phyloP scores from a whole-genome alignment of 2,113 vertebrate genomes.

The Polypterus bichir region DNA sequence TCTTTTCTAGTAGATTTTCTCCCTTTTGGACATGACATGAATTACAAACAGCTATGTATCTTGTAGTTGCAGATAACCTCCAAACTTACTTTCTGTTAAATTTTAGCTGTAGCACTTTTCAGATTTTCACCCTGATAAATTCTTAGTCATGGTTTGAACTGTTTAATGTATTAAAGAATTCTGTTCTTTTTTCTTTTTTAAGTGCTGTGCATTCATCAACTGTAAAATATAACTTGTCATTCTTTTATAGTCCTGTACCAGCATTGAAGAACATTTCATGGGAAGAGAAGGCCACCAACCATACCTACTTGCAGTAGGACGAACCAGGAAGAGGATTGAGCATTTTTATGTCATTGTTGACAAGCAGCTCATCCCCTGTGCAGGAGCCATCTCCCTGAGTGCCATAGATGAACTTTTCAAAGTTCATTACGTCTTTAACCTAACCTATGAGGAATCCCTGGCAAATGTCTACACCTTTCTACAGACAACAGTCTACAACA shows the following conservation, averaged over 20 bases:
- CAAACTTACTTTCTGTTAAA: too few relatives aligned
- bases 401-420: slow-evolving; percentile 22
- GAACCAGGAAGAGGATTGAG: slow-evolving; percentile 14
- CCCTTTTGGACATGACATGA: too few relatives aligned
- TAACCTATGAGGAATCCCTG: slow-evolving; percentile 7
- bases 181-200: too few relatives aligned
- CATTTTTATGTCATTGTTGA: slow-evolving; percentile 15
- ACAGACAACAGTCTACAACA: slow-evolving; percentile 2
- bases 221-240: too few relatives aligned
- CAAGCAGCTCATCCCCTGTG: slow-evolving; percentile 19
- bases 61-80: too few relatives aligned
- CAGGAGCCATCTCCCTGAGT: slow-evolving; percentile 13
- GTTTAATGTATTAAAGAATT: too few relatives aligned
- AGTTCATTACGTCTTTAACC: slow-evolving; percentile 17
- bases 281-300: slow-evolving; percentile 13
- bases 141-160: too few relatives aligned
- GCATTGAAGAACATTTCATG: slow-evolving; percentile 18
- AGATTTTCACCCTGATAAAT: too few relatives aligned
- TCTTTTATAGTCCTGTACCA: slow-evolving; percentile 12
- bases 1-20: too few relatives aligned
- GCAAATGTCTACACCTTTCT: slow-evolving; percentile 12
- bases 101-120: too few relatives aligned
- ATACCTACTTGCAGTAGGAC: slow-evolving; percentile 17
- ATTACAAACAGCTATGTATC: too few relatives aligned
- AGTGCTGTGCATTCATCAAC: too few relatives aligned